Evolutionary conservation across 2,113 vertebrate genomes (phyloP).

Genomic region (Lota lota): DNA sequence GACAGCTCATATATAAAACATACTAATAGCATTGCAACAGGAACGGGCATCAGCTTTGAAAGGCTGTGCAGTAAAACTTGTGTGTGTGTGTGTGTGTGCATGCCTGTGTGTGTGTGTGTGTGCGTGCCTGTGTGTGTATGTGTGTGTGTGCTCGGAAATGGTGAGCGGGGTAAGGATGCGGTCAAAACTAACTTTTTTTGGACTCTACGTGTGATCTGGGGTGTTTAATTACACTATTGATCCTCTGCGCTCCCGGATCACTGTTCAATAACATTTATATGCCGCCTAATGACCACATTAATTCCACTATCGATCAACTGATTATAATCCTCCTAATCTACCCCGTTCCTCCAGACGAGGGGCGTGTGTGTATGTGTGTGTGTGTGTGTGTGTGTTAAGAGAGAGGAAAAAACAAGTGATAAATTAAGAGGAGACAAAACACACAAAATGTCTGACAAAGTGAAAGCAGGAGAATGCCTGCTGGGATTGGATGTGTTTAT

Average conservation of each 20-base stretch:
- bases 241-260: constrained; percentile 42
- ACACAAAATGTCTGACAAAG: no score
- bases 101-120: no score
- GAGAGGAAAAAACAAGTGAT: no score
- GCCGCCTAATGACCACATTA: constrained; percentile 64
- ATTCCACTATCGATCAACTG: constrained; percentile 64
- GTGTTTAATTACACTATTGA: constrained; percentile 59
- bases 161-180: constrained; percentile 11
- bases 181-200: constrained; percentile 31
- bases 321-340: constrained; percentile 54
- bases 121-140: not conserved
- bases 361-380: not conserved
- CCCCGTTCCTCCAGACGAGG: constrained; percentile 46
- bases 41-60: constrained; percentile 38
- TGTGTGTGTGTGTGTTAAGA: not conserved
- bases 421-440: no score
- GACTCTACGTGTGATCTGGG: constrained; percentile 18
- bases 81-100: no score
- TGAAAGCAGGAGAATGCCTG: no score
- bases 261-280: constrained; percentile 62
- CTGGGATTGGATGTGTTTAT: no score
- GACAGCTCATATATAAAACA: constrained; percentile 43
- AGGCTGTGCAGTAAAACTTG: constrained; percentile 21
- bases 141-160: not conserved
- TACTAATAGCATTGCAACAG: constrained; percentile 54